These are phyloP conservation scores for Listrodromus nycthemerus DNA, from an alignment of 2,888 invertebrate species.

Conservation along the genomic window DNA sequence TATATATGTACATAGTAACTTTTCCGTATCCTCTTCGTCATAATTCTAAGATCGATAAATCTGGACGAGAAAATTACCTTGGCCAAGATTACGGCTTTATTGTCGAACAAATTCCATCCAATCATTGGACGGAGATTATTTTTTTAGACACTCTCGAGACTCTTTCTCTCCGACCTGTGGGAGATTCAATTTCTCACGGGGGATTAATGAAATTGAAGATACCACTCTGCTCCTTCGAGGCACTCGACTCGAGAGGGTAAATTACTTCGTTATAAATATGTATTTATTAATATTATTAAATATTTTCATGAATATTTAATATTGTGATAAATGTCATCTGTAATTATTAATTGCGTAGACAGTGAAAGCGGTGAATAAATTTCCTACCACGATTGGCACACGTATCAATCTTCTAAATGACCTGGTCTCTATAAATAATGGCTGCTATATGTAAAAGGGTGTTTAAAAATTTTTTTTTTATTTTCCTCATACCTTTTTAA, in stretches of 20 bases:
- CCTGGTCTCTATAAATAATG: no score
- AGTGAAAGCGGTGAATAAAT: neutral
- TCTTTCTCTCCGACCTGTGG: neutral
- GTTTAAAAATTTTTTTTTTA: no score
- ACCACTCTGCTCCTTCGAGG: neutral
- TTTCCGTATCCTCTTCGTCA: slow-evolving; percentile 19
- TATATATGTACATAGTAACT: neutral
- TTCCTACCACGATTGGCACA: neutral
- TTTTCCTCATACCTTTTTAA: no score
- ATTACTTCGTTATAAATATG: neutral
- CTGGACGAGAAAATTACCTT: slow-evolving; percentile 35
- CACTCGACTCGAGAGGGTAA: neutral
- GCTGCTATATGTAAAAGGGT: no score
- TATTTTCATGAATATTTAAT: no score
- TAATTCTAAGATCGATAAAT: slow-evolving; percentile 57
- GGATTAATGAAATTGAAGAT: slow-evolving; percentile 3
- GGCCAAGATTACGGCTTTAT: slow-evolving; percentile 29
- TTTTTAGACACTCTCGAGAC: neutral
- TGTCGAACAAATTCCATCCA: slow-evolving; percentile 26
- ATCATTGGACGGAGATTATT: slow-evolving; percentile 19
- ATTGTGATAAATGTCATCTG: no score
- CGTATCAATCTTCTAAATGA: neutral
- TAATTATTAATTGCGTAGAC: no score
- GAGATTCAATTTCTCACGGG: neutral
- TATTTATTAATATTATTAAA: neutral